Base-by-base conservation (phyloP, 1,140 invertebrate genomes). In the Brachionus sp. region DNA sequence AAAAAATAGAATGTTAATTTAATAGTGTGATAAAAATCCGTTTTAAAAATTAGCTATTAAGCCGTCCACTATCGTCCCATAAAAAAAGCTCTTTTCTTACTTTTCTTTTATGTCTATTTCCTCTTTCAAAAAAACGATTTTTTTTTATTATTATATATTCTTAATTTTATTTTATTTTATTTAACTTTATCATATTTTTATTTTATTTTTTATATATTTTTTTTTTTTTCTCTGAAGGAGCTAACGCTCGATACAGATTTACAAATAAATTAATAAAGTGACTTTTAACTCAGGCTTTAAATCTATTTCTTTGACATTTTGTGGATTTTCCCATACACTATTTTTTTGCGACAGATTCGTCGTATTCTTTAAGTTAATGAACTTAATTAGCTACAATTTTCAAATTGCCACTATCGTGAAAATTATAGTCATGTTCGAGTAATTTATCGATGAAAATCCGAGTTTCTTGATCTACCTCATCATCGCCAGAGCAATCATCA, bases 401-500 rank as follows among this genome's bases (percentile, higher is more conserved):
- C 37, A 35, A 29, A 29, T 37, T 35, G 25, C 29, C 23, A 68
- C 64, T 68, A 68, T 68, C 23, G 29, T 35, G 23, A 33, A 35
- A 33, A 35, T 33, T 68, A 68, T 68, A 35, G 29, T 68, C 64
- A 68, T 33, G 6, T 33, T 68, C 64, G 64, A 68, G 23, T 68
- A 68, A 68, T 33, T 68, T 68, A 68, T 68, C 64, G 29, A 68
- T 68, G 64, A 68, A 68, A 29, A 68, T n/a, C 29, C 29, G 57
- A 62, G 57, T 68, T 68, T 33, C 64, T 68, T 68, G 64, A 62
- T 62, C 57, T 35, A 35, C 5, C 23, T 64, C 57, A 64, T 64
- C 57, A 64, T 23, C 57, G n/a, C 23, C 57, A 64, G 57, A 64
- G n/a, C 19, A 16, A 23, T 9, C 64, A 68, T 35, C 29, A 68